phyloP scores from a whole-genome alignment of 2,113 vertebrate species.

The Synodontis membranacea region DNA sequence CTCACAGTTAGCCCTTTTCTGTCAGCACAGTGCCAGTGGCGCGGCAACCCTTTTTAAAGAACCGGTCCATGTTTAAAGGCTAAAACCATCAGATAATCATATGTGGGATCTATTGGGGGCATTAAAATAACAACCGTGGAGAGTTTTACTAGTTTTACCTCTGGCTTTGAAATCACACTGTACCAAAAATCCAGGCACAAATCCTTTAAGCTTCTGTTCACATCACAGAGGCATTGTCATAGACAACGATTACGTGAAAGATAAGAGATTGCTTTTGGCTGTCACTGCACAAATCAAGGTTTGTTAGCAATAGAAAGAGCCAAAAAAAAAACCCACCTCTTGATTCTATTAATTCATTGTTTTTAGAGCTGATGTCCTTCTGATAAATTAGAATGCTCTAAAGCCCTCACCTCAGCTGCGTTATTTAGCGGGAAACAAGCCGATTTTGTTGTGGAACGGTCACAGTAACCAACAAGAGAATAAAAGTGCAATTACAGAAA shows the following conservation, averaged over 20 bases:
- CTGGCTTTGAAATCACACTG: neutral
- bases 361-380: neutral
- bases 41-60: too few relatives aligned
- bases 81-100: neutral
- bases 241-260: neutral
- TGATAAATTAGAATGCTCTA: neutral
- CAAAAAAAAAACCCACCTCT: neutral
- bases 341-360: neutral
- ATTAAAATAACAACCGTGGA: conserved; percentile 10
- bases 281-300: neutral
- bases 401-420: neutral
- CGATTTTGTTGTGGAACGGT: neutral
- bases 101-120: neutral
- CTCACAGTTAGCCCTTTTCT: neutral
- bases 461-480: neutral
- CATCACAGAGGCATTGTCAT: neutral
- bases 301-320: neutral
- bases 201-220: conserved; percentile 18
- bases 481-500: neutral
- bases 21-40: neutral
- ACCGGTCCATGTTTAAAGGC: neutral
- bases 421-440: neutral
- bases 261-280: neutral
- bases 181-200: conserved; percentile 17
- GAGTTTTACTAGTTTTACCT: neutral